Evolutionary conservation across 1,140 invertebrate species (phyloP), one percentile per base, ranked within the genome.

Genomic region (Plodia interpunctella): DNA sequence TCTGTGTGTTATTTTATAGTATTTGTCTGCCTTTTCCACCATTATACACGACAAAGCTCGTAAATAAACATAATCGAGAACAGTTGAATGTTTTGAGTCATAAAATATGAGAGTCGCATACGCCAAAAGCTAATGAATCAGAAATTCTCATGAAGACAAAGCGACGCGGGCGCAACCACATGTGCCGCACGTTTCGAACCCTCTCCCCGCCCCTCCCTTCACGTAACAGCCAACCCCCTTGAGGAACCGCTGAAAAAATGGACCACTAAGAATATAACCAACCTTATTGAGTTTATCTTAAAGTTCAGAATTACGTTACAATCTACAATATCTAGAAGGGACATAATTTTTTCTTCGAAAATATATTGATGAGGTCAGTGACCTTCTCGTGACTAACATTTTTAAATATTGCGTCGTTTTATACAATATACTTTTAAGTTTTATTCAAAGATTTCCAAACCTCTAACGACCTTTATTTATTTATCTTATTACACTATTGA

Each of bases 211-310:
- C 55, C 66, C 69, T 57, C 51, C 19, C 51, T 18, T 21, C 62
- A 72, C 69, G 71, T 70, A 73, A 62, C 78, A 65, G 64, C 72
- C 73, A 76, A 73, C 78, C 75, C 78, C 70, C 71, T 76, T 74
- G 78, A 76, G 80, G 76, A 82, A 82, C 74, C 68, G 60, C 70
- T 80, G 79, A 83, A 85, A 85, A 87, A 87, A 79, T 69, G 25
- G 70, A 74, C 71, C 69, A 70, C 13, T 25, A 51, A 65, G 68
- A 74, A 76, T 79, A 74, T 73, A 59, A 44, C 59, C 49, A 66
- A 63, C 72, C 63, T 68, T 78, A 75, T 69, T 15, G 44, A 21
- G 49, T 66, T 44, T 0, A 13, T 6, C 6, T 57, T 76, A 80
- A 64, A 61, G 72, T 70, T 67, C 49, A 70, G 54, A 63, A 35